A percentile compares a stretch with the other conserved stretches of the same genome.
Evolutionary conservation across 2,797 vertebrate species (phyloP).

Genomic region (Balearica regulorum): DNA sequence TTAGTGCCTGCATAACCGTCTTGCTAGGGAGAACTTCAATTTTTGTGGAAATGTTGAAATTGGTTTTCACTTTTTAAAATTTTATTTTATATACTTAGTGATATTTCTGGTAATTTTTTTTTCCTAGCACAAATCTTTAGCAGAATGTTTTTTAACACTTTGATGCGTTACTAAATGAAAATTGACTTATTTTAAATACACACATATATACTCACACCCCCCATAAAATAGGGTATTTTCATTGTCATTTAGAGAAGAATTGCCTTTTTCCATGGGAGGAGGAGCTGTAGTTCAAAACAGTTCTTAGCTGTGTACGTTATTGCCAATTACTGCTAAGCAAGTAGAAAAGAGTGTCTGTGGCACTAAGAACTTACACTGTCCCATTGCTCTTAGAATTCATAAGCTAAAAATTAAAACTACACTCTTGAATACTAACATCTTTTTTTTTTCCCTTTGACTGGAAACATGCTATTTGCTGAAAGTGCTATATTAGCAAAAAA

Average conservation of each 20-base stretch:
- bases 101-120: not conserved
- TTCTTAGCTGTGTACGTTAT: not conserved
- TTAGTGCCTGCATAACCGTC: not conserved
- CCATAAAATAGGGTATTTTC: not conserved
- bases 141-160: conserved; percentile 25
- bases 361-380: not conserved
- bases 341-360: not conserved
- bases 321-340: not conserved
- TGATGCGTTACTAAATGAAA: conserved; percentile 26
- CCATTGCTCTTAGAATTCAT: not conserved
- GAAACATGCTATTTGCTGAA: not conserved
- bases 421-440: not conserved
- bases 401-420: not conserved
- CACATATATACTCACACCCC: not conserved
- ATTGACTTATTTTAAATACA: not conserved
- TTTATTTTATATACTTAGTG: not conserved
- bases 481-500: not conserved
- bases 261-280: not conserved
- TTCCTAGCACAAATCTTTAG: not conserved
- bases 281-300: not conserved
- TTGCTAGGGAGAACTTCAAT: not conserved
- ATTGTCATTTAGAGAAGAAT: not conserved
- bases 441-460: not conserved
- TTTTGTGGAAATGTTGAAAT: not conserved
- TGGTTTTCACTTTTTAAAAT: not conserved